phyloP scores from a whole-genome alignment of 1,140 invertebrate species.

The Brachionus angularis region DNA sequence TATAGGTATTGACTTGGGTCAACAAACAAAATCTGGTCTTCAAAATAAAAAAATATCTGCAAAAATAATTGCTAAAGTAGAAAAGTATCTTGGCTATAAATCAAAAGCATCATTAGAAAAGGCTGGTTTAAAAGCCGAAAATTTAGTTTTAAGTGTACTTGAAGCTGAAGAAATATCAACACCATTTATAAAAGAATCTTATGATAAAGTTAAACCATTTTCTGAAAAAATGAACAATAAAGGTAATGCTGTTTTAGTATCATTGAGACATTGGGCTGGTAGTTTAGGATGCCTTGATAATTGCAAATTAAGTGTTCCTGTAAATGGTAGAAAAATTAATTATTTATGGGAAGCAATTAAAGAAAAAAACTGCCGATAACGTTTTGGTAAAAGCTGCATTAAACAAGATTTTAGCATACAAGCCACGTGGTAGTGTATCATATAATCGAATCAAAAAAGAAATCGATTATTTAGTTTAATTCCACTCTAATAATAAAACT shows the following conservation, averaged over 20 bases:
- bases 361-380: not conserved
- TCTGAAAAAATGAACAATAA: not conserved
- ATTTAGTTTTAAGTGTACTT: not conserved
- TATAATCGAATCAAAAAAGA: too few species aligned
- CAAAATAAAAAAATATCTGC: not conserved
- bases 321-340: not conserved
- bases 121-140: not conserved
- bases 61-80: not conserved
- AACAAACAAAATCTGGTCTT: not conserved
- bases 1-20: not conserved
- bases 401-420: too few species aligned
- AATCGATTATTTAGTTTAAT: too few species aligned
- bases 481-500: too few species aligned
- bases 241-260: not conserved
- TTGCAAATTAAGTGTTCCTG: not conserved
- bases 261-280: not conserved
- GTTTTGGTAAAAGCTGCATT: too few species aligned
- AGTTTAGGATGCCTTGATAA: not conserved
- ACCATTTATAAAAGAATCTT: not conserved
- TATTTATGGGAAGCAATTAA: not conserved
- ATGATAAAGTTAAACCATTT: not conserved
- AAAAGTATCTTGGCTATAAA: slow-evolving; percentile 4
- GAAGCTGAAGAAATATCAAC: not conserved
- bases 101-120: not conserved
- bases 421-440: too few species aligned